phyloP scores from a whole-genome alignment of 2,797 vertebrate species.

The Sebastes taczanowskii region DNA sequence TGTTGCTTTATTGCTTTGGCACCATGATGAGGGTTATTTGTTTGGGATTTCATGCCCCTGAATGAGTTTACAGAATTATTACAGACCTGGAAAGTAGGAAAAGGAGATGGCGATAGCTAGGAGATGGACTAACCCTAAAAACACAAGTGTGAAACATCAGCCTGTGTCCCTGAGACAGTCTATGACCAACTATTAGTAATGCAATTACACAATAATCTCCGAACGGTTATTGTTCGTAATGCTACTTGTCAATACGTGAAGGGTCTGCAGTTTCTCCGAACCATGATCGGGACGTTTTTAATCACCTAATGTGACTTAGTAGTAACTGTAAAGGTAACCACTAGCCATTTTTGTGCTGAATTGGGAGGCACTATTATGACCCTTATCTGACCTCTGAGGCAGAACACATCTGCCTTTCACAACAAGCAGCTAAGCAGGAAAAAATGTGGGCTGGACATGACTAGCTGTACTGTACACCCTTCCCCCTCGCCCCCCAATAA shows the following conservation, averaged over 20 bases:
- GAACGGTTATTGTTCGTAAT: background rate
- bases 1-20: constrained; percentile 22
- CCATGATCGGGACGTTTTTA: background rate
- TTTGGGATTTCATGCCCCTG: constrained; percentile 15
- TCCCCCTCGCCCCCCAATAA: background rate
- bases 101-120: background rate
- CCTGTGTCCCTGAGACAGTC: background rate
- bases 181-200: background rate
- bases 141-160: background rate
- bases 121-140: background rate
- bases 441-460: background rate
- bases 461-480: background rate
- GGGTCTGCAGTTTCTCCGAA: background rate
- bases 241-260: background rate
- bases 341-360: background rate
- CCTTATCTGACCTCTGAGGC: background rate
- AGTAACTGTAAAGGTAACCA: background rate
- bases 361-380: background rate
- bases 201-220: background rate
- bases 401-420: background rate
- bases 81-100: constrained; percentile 3
- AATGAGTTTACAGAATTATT: constrained; percentile 25
- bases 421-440: background rate
- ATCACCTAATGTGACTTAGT: background rate
- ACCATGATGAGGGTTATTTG: constrained; percentile 14